Evolutionary conservation across 2,113 vertebrate species (phyloP), one percentile per base, ranked within the genome.

Genomic region (Saccopteryx bilineata): DNA sequence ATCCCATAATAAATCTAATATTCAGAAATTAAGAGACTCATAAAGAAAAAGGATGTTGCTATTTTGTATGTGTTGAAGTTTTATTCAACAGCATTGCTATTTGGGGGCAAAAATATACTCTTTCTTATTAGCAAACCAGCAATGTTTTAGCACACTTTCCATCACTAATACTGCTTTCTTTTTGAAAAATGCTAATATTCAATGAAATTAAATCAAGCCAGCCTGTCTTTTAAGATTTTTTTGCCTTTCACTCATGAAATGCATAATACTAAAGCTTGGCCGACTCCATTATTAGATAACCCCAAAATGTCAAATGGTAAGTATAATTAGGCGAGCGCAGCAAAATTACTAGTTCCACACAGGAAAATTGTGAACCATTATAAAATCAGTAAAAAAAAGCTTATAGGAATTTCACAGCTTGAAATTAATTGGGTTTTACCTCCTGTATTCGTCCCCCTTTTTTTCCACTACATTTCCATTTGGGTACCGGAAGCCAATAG

Each of bases 201-300:
- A 97, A 90, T 96, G 39, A 97, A 96, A 96, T 96, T 92, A 97
- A 95, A 75, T 92, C 76, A 94, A 93, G 28, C 13, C 58, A 85
- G 89, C 83, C 96, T 86, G 31, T 26, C 58, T 92, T 56, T 82
- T 61, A 12, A 61, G 8, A 71, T 84, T 83, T 66, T 95, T 83
- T 82, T 58, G 2, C 61, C 87, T 0, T 18, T 97, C 90, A 93
- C 93, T 97, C 79, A 92, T 86, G 93, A 95, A 96, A 79, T 84
- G 5, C 75, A 88, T 76, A 75, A 90, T 15, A 96, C 33, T 94
- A 92, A 95, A 94, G 54, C 39, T 84, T 97, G 83, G 91, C 91
- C 92, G 90, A 76, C 92, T 97, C 94, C 92, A 97, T 97, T 95
- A 97, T 96, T 97, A 96, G 95, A 87, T 90, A 97, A 85, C 94